Percentiles rank a stretch among this genome's conserved stretches.
phyloP scores from a whole-genome alignment of 2,797 vertebrate species.

The Aldrovandia affinis region DNA sequence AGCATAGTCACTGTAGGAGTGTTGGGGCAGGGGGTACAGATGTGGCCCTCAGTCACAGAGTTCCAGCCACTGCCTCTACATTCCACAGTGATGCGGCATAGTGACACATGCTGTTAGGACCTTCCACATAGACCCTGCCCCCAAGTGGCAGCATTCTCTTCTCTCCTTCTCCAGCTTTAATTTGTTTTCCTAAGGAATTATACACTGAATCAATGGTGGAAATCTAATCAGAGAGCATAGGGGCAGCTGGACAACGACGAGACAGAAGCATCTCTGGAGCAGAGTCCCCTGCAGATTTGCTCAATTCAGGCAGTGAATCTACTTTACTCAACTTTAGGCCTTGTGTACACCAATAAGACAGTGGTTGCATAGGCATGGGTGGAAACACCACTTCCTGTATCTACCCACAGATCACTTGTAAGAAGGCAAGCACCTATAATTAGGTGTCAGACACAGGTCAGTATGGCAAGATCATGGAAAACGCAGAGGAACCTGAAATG shows the following conservation, averaged over 20 bases:
- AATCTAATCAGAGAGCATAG: slow-evolving; percentile 11
- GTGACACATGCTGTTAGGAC: background rate
- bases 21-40: background rate
- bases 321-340: background rate
- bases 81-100: slow-evolving; percentile 3
- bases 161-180: background rate
- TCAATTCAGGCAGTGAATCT: background rate
- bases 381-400: too few species aligned
- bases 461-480: too few species aligned
- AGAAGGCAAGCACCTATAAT: too few species aligned
- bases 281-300: background rate
- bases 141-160: background rate
- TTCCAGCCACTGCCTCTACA: slow-evolving; percentile 2
- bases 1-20: background rate
- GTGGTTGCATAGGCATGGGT: too few species aligned
- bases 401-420: too few species aligned
- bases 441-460: too few species aligned
- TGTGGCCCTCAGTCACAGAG: background rate
- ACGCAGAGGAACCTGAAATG: too few species aligned
- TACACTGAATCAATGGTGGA: background rate
- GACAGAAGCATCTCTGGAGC: background rate
- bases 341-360: background rate
- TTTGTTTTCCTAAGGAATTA: slow-evolving; percentile 7
- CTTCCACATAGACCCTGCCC: background rate
- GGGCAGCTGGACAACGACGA: background rate